These are phyloP conservation scores for Oscheius sp. DNA, from an alignment of 2,888 invertebrate species.

Conservation along the genomic window DNA sequence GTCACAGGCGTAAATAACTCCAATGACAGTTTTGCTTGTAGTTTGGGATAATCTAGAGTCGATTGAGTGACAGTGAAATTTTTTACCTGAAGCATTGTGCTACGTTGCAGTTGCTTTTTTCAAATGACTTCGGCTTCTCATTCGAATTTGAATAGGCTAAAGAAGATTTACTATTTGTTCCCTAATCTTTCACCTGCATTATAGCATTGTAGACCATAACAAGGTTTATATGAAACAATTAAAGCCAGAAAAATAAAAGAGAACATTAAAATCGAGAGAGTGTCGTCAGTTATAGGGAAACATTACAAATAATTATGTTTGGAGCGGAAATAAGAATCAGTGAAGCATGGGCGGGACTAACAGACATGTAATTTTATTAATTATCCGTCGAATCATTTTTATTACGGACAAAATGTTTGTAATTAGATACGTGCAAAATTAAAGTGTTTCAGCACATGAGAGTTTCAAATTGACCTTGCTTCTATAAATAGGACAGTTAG, in stretches of 20 bases:
- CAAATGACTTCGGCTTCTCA: background rate
- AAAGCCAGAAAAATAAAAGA: background rate
- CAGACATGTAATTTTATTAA: background rate
- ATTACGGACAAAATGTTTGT: too few relatives aligned
- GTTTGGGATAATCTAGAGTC: too few relatives aligned
- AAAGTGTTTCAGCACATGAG: too few relatives aligned
- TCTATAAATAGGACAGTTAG: too few relatives aligned
- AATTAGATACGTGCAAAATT: too few relatives aligned
- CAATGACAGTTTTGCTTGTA: background rate
- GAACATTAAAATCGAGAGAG: background rate
- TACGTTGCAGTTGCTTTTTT: background rate
- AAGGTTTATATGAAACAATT: background rate
- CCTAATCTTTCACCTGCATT: background rate
- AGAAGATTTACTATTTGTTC: background rate
- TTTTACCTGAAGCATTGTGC: background rate
- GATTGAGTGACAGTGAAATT: too few relatives aligned
- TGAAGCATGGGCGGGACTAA: background rate
- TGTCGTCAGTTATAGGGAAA: background rate
- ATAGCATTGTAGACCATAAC: background rate
- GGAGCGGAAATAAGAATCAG: background rate
- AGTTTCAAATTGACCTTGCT: too few relatives aligned
- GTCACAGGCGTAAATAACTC: background rate
- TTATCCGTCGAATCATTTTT: too few relatives aligned
- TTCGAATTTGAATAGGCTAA: background rate
- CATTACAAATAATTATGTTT: background rate